phyloP scores from a whole-genome alignment of 2,888 invertebrate species.

The Noctua janthina region DNA sequence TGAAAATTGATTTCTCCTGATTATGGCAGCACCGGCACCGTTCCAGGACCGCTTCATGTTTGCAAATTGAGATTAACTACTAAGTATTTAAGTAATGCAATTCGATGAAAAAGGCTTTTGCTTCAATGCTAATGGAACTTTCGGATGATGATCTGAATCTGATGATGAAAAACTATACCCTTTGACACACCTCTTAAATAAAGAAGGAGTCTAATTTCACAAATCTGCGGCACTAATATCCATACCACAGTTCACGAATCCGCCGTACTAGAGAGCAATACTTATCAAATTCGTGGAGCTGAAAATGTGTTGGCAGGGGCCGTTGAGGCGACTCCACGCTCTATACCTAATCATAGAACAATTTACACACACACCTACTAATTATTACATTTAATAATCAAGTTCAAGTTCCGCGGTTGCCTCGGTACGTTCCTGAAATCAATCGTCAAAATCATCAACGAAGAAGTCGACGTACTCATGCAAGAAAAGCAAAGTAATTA shows the following conservation, averaged over 20 bases:
- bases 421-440: background rate
- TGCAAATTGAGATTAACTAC: background rate
- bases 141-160: background rate
- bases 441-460: background rate
- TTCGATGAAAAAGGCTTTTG: background rate
- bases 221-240: background rate
- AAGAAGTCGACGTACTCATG: conserved; percentile 15
- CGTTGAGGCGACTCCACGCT: background rate
- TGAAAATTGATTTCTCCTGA: background rate
- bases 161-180: background rate
- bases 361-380: background rate
- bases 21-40: background rate
- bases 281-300: background rate
- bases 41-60: background rate
- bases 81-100: background rate
- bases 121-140: background rate
- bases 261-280: background rate
- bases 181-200: background rate
- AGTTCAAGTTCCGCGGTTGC: background rate
- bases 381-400: background rate
- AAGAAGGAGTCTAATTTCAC: background rate
- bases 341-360: background rate
- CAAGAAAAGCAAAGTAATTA: conserved; percentile 23
- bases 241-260: background rate
- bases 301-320: background rate